Conservation (phyloP, 2,888 invertebrate genomes). For the Macrostomum cliftonense region DNA sequence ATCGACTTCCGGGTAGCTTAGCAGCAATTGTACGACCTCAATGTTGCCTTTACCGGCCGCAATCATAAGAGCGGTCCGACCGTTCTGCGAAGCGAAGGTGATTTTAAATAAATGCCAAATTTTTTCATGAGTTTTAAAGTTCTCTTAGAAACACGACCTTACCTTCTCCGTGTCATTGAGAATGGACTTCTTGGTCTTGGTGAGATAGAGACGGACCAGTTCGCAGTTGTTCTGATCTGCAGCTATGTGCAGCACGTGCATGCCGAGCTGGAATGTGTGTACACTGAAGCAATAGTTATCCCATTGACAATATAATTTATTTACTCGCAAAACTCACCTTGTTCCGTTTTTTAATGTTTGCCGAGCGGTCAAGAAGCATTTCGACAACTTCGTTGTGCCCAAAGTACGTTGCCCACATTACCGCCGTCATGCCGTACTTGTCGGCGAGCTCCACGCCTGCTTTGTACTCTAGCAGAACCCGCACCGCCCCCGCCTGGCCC, state of each 20-base stretch:
- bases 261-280: too few relatives aligned
- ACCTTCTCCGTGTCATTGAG: conserved; percentile 45
- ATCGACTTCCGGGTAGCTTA: conserved; percentile 22
- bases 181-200: conserved; percentile 45
- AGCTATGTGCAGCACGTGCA: conserved; percentile 52
- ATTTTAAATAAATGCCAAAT: too few relatives aligned
- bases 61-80: conserved; percentile 55
- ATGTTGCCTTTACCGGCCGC: conserved; percentile 56
- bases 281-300: too few relatives aligned
- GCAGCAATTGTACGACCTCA: conserved; percentile 47
- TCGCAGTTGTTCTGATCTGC: conserved; percentile 46
- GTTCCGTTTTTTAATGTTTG: conserved; percentile 17
- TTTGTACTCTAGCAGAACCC: conserved; percentile 16
- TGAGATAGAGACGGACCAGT: conserved; percentile 45
- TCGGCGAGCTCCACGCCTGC: conserved; percentile 18
- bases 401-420: conserved; percentile 17
- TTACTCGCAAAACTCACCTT: too few relatives aligned
- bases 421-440: conserved; percentile 20
- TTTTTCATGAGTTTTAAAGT: too few relatives aligned
- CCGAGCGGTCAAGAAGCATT: conserved; percentile 17
- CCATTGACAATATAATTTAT: too few relatives aligned
- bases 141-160: too few relatives aligned
- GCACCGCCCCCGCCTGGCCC: conserved; percentile 17
- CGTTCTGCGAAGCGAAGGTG: conserved; percentile 35
- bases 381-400: conserved; percentile 19